Evolutionary conservation across 92 coral and sea anemone species (phyloP).

Genomic region (Epizoanthus rinbou): DNA sequence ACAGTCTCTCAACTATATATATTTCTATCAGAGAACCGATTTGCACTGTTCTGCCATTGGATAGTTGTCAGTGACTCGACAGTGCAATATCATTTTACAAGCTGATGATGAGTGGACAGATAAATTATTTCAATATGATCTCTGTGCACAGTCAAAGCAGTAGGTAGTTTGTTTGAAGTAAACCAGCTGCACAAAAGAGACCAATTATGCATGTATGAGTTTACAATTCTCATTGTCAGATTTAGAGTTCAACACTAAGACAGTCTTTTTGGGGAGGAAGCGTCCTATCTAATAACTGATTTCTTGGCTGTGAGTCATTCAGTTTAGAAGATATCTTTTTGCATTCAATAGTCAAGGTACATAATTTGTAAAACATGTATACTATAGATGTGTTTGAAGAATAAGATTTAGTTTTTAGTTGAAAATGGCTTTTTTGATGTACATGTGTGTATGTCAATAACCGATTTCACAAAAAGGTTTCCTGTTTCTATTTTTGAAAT

Average conservation of each 20-base stretch:
- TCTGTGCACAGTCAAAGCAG: neutral
- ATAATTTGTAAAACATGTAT: neutral
- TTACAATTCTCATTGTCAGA: conserved; percentile 7
- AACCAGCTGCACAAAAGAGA: conserved; percentile 16
- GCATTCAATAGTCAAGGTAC: neutral
- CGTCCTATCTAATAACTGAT: neutral
- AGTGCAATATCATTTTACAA: neutral
- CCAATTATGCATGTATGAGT: conserved; percentile 38
- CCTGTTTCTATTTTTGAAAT: neutral
- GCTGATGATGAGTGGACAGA: neutral
- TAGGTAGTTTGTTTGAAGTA: conserved; percentile 9
- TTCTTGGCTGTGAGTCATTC: conserved; percentile 10
- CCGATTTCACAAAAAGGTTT: neutral
- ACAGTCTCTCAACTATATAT: neutral
- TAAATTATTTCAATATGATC: neutral
- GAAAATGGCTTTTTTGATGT: neutral
- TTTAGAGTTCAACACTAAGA: neutral
- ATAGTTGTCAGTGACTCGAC: too few species aligned
- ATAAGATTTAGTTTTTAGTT: neutral
- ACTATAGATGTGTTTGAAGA: neutral
- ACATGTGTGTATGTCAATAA: neutral
- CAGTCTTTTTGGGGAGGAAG: neutral
- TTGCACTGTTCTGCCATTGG: neutral
- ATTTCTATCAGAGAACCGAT: neutral
- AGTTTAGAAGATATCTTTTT: neutral